Percentiles rank a stretch among this genome's conserved stretches.
Conservation (phyloP, 2,113 vertebrate species). For the Syngnathus floridae region DNA sequence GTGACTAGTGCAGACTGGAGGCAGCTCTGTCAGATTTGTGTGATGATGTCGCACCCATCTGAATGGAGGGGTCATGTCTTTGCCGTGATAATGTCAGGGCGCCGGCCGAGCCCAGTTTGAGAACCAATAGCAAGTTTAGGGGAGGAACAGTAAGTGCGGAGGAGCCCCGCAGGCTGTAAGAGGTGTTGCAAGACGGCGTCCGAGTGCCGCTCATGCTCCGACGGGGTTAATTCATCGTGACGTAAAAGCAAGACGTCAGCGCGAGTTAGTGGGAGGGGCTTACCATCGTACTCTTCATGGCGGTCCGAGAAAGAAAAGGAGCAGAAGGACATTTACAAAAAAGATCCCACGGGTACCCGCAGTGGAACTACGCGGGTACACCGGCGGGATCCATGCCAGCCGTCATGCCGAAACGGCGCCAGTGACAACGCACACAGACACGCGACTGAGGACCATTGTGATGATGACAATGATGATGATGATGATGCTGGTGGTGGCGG, state of each 20-base stretch:
- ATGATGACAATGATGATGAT: not conserved
- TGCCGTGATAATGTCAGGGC: no score
- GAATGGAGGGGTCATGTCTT: no score
- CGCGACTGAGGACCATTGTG: not conserved
- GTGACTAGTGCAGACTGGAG: no score
- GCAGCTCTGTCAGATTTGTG: no score
- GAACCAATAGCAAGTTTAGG: conserved; percentile 27
- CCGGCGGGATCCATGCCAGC: conserved; percentile 56
- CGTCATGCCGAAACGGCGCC: conserved; percentile 54
- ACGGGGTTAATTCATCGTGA: not conserved
- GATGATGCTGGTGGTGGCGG: not conserved
- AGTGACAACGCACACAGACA: not conserved
- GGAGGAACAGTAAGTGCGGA: not conserved
- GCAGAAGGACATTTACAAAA: conserved; percentile 63
- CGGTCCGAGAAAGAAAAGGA: conserved; percentile 66
- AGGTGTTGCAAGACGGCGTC: not conserved
- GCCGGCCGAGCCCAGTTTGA: not conserved
- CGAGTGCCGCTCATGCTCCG: conserved; percentile 17
- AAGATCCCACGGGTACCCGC: conserved; percentile 60
- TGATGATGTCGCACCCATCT: no score
- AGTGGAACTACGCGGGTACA: conserved; percentile 56
- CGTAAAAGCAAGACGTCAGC: conserved; percentile 1
- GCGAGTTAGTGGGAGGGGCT: conserved; percentile 46
- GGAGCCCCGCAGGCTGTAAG: not conserved
- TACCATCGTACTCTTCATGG: conserved; percentile 81